These are phyloP conservation scores for Psilanteris sp. DNA, from an alignment of 1,140 invertebrate genomes.

Conservation along the genomic window DNA sequence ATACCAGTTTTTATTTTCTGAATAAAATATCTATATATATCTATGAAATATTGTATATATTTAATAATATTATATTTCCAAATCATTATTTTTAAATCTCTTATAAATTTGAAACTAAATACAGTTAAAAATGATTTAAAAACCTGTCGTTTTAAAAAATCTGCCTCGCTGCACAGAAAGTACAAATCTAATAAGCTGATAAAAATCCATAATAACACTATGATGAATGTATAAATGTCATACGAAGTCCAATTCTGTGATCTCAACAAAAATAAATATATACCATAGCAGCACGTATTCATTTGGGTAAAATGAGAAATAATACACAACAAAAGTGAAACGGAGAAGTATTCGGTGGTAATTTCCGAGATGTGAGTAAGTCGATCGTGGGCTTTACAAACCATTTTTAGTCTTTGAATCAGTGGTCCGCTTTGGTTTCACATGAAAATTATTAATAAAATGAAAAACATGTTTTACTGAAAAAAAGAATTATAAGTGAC, in stretches of 20 bases:
- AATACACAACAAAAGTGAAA: constrained; percentile 7
- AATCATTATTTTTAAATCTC: no score
- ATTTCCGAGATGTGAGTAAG: constrained; percentile 9
- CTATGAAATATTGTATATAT: no score
- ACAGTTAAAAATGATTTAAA: no score
- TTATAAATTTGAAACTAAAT: no score
- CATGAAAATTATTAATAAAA: no score
- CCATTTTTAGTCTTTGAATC: not conserved
- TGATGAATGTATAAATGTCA: not conserved
- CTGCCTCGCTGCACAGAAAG: constrained; percentile 17
- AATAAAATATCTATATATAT: no score
- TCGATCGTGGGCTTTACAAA: not conserved
- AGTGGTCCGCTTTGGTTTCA: not conserved
- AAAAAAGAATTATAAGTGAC: no score
- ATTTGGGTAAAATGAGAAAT: constrained; percentile 1
- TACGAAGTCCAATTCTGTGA: not conserved
- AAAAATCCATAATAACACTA: not conserved
- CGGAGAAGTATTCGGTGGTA: not conserved
- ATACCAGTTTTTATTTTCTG: no score
- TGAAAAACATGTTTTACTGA: no score
- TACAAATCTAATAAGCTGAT: not conserved
- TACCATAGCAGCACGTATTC: constrained; percentile 4
- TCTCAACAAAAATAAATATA: not conserved
- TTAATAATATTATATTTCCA: no score
- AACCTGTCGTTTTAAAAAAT: constrained; percentile 20